A percentile compares a stretch with the other conserved stretches of the same genome.
These are phyloP conservation scores for Cygnus buccinator DNA, from an alignment of 2,113 vertebrate genomes.

Conservation along the genomic window DNA sequence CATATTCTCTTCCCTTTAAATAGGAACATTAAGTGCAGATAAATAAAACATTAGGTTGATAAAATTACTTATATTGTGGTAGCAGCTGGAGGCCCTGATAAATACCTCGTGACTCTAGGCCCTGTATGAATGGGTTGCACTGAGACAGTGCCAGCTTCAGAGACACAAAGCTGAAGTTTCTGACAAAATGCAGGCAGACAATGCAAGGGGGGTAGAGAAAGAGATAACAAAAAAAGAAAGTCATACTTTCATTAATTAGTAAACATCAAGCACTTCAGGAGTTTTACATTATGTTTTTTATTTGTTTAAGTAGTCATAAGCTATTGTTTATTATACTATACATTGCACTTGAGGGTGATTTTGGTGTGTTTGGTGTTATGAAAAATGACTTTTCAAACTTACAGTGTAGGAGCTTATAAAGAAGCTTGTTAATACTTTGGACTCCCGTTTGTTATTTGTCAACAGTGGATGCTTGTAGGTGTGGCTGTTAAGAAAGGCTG, in stretches of 20 bases:
- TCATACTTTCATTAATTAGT: background rate
- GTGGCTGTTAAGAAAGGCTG: background rate
- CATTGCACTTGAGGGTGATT: background rate
- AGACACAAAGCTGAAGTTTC: background rate
- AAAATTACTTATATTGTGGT: constrained; percentile 52
- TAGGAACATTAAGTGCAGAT: constrained; percentile 51
- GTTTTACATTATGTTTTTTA: constrained; percentile 13
- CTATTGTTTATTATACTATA: background rate
- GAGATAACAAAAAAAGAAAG: background rate
- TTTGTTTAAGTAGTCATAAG: background rate
- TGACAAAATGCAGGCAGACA: background rate
- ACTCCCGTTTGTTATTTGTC: background rate
- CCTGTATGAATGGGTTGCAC: background rate
- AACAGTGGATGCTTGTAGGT: background rate
- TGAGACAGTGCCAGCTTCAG: background rate
- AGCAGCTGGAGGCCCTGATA: constrained; percentile 59
- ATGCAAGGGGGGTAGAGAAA: background rate
- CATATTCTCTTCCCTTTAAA: constrained; percentile 47
- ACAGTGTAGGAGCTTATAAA: background rate
- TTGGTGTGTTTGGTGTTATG: background rate
- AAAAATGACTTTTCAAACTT: constrained; percentile 1
- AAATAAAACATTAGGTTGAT: constrained; percentile 71
- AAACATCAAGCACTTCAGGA: background rate
- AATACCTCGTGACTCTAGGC: constrained; percentile 20
- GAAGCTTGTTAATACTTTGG: background rate